phyloP scores from a whole-genome alignment of 2,113 vertebrate genomes.

The Asarcornis scutulata region DNA sequence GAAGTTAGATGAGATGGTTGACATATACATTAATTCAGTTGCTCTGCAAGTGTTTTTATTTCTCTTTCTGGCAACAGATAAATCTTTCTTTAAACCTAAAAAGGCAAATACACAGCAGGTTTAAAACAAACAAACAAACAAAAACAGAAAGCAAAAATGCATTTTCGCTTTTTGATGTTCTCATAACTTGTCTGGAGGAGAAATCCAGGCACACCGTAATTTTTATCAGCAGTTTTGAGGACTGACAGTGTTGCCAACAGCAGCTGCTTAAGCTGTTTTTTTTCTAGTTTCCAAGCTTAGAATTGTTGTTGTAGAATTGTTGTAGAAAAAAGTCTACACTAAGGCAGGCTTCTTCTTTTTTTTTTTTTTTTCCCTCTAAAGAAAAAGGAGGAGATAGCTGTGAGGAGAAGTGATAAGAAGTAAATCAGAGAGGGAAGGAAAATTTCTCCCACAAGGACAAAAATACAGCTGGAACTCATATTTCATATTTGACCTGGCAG shows the following conservation, averaged over 20 bases:
- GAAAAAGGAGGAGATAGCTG: background rate
- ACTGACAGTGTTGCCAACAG: background rate
- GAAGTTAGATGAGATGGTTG: background rate
- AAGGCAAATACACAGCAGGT: background rate
- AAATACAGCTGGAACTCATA: background rate
- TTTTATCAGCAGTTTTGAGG: background rate
- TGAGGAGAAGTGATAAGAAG: background rate
- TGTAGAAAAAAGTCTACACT: background rate
- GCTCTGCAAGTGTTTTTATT: background rate
- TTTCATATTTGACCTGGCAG: background rate
- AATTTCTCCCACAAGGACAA: background rate
- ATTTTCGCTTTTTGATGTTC: background rate
- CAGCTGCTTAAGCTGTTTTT: background rate
- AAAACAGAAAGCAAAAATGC: background rate
- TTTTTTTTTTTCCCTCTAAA: background rate
- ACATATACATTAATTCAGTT: background rate
- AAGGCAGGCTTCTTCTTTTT: background rate
- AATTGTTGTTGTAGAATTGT: background rate
- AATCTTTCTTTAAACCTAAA: background rate
- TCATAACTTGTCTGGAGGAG: background rate
- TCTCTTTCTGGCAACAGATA: background rate
- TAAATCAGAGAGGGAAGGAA: background rate
- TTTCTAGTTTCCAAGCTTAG: background rate
- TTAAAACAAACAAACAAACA: background rate
- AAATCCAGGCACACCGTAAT: background rate